Base-by-base conservation (phyloP, 2,113 vertebrate species). In the Cynoglossus semilaevis region DNA sequence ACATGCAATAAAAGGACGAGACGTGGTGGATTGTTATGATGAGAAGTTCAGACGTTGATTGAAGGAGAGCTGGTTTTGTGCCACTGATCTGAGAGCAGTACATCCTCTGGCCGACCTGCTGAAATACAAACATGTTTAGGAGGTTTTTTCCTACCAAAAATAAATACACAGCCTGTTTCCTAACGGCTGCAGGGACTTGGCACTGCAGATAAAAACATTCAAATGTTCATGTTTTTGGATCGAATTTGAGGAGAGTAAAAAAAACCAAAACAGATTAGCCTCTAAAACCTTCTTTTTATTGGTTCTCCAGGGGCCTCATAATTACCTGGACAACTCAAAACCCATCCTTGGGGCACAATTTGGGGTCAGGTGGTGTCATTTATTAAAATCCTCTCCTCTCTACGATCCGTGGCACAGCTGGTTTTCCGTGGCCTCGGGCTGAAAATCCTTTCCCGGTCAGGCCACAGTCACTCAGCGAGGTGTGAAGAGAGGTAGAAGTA, bases 341-440 rank as follows among this genome's bases (percentile, higher is more conserved):
- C 36, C 51, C 52, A 54, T 54, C 77, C 65, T 71, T 35, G 1
- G 61, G 58, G 58, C 59, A 16, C 19, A 15, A n/a, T 58, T 40
- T 9, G 29, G 22, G 65, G 56, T 75, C 49, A 51, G 65, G 54
- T 58, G 64, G 46, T 69, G 58, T 67, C 55, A 14, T 18, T 71
- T 56, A 59, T 5, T 34, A 7, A 51, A 51, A 9, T 34, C 7
- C 7, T 14, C 54, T 5, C n/a, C 17, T n/a, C 56, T 50, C 37
- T 4, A 19, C 36, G 56, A 35, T 67, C 54, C 48, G 55, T 66
- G 76, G 72, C 80, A 76, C 86, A 87, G 80, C 87, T 90, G 87
- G 74, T 82, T 89, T 86, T 81, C 72, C 64, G 1, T 51, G 68
- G 77, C 80, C 63, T 15, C 3, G 53, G 67, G 73, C 66, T 54